These are phyloP conservation scores for Dendrolimus pini DNA, from an alignment of 2,888 invertebrate species.

Conservation along the genomic window DNA sequence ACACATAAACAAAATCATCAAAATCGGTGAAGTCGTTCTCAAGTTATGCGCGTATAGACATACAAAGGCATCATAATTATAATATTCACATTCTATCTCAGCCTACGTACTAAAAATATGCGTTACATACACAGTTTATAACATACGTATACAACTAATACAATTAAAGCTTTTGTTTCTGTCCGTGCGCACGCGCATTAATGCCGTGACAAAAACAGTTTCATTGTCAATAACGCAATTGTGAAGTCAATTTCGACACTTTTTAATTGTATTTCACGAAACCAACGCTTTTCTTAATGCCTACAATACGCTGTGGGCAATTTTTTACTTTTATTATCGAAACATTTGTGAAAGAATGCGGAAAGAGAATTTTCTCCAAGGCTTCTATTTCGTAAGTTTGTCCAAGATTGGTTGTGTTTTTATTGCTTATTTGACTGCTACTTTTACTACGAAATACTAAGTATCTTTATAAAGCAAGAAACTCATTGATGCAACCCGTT, in stretches of 20 bases:
- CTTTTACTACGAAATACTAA: no score
- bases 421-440: no score
- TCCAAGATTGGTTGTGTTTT: not conserved
- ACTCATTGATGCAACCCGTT: no score
- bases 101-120: no score
- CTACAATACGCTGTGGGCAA: not conserved
- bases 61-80: no score
- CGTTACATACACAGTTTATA: no score
- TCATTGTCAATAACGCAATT: not conserved
- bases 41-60: no score
- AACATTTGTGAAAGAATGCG: not conserved
- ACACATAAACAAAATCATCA: no score
- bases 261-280: slow-evolving; percentile 27
- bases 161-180: not conserved
- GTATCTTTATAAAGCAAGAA: no score
- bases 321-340: not conserved
- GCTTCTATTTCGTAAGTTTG: not conserved
- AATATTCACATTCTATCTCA: no score
- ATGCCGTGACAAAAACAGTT: not conserved
- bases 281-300: slow-evolving; percentile 9
- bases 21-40: no score
- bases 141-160: no score
- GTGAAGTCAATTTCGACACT: slow-evolving; percentile 21
- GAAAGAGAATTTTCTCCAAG: not conserved
- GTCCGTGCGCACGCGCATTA: not conserved